Conservation (phyloP, 2,888 invertebrate genomes). For the Terebella lapidaria region DNA sequence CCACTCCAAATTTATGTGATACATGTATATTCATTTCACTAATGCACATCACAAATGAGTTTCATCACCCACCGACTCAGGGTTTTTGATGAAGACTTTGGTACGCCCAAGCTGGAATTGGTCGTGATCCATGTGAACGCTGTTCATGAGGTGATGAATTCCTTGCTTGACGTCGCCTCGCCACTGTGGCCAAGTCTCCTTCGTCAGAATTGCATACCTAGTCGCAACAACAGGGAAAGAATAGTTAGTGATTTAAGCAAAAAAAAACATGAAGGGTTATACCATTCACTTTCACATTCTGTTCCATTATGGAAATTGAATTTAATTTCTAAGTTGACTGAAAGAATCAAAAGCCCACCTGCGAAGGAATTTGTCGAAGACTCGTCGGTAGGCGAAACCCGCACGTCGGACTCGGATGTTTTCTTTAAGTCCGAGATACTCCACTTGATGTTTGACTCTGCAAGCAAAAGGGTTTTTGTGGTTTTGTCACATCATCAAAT, state of each 20-base stretch:
- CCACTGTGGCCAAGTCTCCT: conserved; percentile 64
- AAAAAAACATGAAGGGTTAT: neutral
- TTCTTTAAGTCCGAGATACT: conserved; percentile 66
- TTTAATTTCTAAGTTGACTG: too few relatives aligned
- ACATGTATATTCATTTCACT: too few relatives aligned
- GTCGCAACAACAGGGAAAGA: too few relatives aligned
- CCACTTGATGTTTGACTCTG: conserved; percentile 65
- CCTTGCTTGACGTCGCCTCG: conserved; percentile 59
- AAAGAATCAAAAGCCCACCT: conserved; percentile 40
- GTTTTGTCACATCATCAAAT: neutral
- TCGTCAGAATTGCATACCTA: conserved; percentile 64
- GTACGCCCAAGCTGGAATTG: conserved; percentile 65
- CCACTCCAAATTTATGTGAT: too few relatives aligned
- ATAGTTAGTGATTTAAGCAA: neutral
- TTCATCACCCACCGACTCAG: conserved; percentile 54
- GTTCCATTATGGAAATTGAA: too few relatives aligned
- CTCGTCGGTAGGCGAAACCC: conserved; percentile 65
- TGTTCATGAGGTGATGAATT: conserved; percentile 59
- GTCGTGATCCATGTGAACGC: conserved; percentile 60
- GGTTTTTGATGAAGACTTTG: conserved; percentile 67
- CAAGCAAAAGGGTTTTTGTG: neutral
- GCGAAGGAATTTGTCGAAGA: conserved; percentile 62
- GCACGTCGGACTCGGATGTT: conserved; percentile 66
- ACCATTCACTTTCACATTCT: too few relatives aligned
- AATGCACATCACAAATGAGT: too few relatives aligned